Evolutionary conservation across 2,113 vertebrate genomes (phyloP).

Genomic region (Nycticorax nycticorax): DNA sequence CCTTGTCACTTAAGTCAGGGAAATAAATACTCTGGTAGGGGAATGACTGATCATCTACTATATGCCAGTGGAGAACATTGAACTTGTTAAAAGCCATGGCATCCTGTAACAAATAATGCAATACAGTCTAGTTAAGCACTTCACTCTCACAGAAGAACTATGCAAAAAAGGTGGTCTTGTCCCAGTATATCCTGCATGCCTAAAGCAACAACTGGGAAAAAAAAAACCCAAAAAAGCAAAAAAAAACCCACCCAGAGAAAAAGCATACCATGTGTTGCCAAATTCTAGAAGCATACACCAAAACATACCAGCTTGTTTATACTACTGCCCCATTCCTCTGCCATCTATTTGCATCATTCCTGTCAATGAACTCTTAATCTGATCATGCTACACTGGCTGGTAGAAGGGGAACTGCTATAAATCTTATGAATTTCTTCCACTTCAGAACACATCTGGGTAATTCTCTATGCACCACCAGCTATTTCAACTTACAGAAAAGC

Average conservation of each 20-base stretch:
- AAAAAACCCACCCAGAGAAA: not conserved
- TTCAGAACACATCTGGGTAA: not conserved
- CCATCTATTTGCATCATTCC: not conserved
- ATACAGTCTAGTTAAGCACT: not conserved
- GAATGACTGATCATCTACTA: slow-evolving; percentile 93
- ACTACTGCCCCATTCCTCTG: not conserved
- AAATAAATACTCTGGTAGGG: slow-evolving; percentile 89
- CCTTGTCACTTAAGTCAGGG: slow-evolving; percentile 88
- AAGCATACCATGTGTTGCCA: not conserved
- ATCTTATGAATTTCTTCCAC: not conserved
- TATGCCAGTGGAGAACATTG: slow-evolving; percentile 98
- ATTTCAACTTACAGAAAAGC: not conserved
- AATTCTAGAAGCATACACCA: not conserved
- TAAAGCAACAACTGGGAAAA: not conserved
- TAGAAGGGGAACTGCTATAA: not conserved
- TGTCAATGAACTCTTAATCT: not conserved
- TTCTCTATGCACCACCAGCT: not conserved
- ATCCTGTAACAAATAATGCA: slow-evolving; percentile 78
- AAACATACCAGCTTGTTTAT: not conserved
- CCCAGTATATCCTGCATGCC: not conserved
- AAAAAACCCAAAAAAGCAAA: not conserved
- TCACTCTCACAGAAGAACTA: not conserved
- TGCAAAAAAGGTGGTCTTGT: not conserved
- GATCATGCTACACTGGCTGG: not conserved
- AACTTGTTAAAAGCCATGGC: slow-evolving; percentile 97